phyloP scores from a whole-genome alignment of 2,113 vertebrate species.

The Delphinus delphis region DNA sequence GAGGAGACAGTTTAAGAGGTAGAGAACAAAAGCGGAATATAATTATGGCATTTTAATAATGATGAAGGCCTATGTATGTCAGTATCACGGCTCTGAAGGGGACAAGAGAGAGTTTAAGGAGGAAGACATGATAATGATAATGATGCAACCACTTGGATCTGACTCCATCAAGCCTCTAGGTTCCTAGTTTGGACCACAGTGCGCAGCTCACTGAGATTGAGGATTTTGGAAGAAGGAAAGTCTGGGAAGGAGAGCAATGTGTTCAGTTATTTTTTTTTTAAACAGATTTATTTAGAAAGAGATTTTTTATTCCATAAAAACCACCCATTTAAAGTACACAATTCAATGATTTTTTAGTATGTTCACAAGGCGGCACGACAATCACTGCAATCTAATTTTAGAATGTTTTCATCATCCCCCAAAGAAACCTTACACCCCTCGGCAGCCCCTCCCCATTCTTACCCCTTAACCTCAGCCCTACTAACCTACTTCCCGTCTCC shows the following conservation, averaged over 20 bases:
- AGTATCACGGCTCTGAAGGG: background rate
- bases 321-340: background rate
- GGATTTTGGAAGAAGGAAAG: background rate
- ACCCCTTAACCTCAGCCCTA: background rate
- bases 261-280: background rate
- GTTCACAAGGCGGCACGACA: background rate
- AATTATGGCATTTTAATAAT: background rate
- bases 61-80: background rate
- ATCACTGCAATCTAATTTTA: background rate
- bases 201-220: background rate
- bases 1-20: background rate
- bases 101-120: background rate
- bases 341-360: background rate
- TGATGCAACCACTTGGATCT: background rate
- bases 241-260: background rate
- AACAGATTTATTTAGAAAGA: background rate
- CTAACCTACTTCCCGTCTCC: background rate
- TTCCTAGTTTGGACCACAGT: background rate
- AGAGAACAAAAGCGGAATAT: background rate
- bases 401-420: background rate
- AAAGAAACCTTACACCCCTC: background rate
- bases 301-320: background rate
- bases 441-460: background rate
- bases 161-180: no score
- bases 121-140: background rate